Conservation (phyloP, 2,888 invertebrate genomes). For the Spicauda simplicius region DNA sequence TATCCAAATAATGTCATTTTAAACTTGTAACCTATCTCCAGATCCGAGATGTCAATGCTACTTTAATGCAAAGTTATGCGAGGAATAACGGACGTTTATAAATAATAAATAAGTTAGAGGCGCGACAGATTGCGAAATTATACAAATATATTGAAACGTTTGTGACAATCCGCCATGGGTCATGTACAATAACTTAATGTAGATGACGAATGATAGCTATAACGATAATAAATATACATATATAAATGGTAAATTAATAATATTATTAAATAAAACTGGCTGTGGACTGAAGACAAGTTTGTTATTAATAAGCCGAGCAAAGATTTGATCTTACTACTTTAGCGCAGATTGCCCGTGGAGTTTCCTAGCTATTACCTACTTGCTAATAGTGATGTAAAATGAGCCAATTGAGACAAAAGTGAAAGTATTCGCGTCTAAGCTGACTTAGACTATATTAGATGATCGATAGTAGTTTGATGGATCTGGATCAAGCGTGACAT, state of each 20-base stretch:
- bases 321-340: slow-evolving; percentile 32
- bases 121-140: slow-evolving; percentile 56
- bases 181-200: slow-evolving; percentile 14
- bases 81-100: slow-evolving; percentile 47
- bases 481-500: slow-evolving; percentile 73
- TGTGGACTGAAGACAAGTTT: slow-evolving; percentile 24
- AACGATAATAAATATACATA: not conserved
- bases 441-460: slow-evolving; percentile 49
- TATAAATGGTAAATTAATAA: slow-evolving; percentile 33
- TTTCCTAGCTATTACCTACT: slow-evolving; percentile 27
- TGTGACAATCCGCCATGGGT: slow-evolving; percentile 24
- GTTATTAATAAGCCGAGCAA: slow-evolving; percentile 24
- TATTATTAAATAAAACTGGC: slow-evolving; percentile 25
- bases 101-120: slow-evolving; percentile 43
- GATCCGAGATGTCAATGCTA: slow-evolving; percentile 37
- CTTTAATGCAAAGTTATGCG: slow-evolving; percentile 43
- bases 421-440: slow-evolving; percentile 18
- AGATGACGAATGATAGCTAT: slow-evolving; percentile 12
- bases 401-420: slow-evolving; percentile 25
- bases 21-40: slow-evolving; percentile 40
- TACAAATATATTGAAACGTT: slow-evolving; percentile 42
- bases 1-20: slow-evolving; percentile 39
- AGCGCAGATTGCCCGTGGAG: slow-evolving; percentile 22
- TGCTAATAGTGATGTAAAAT: slow-evolving; percentile 25
- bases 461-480: slow-evolving; percentile 53